Base-by-base conservation (phyloP, 1,140 invertebrate species). In the Macrobrachium rosenbergii region DNA sequence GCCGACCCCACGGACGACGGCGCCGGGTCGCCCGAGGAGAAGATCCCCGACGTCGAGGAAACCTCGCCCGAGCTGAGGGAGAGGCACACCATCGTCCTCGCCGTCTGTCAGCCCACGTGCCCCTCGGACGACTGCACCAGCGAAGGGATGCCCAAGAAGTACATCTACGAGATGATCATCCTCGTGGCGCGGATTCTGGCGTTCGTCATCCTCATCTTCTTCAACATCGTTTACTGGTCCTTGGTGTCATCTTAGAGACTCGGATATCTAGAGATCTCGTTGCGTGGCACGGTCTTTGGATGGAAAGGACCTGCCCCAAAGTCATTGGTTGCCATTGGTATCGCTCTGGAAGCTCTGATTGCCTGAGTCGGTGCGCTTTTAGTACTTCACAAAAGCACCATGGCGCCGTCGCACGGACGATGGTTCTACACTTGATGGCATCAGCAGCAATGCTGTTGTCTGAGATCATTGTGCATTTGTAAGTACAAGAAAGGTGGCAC, bases 181-280 rank as follows among this genome's bases (percentile, higher is more conserved):
- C 80, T 83, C 23, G 63, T 72, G 8, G 84, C 84, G 37, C 59
- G 88, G 8, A 75, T 87, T 21, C 64, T 83, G 19, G 88, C 87
- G 19, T 72, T 89, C 64, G 64, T 64, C 37, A 80, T 89, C 58
- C 83, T 87, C 12, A 21, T 89, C 14, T 19, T 89, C 72, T 89
- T 89, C 84, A 89, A 89, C 58, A 83, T 89, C 3, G 14, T 87
- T 17, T 89, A 89, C 75, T 89, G 88, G 88, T 83, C 73, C 52
- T 60, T 89, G 21, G 83, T 87, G 52, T 52, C 52, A 52, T 8
- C 52, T 10, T 52, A 52, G 52, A 52, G 8, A 52, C 52, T 52
- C 7, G 7, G 12, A 10, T 2, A 52, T 12, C 52, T 52, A 12
- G 12, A 10, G 7, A 52, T 12, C 52, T 52, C 52, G 6, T 52